phyloP scores from a whole-genome alignment of 2,113 vertebrate species.

The Rattus rattus region DNA sequence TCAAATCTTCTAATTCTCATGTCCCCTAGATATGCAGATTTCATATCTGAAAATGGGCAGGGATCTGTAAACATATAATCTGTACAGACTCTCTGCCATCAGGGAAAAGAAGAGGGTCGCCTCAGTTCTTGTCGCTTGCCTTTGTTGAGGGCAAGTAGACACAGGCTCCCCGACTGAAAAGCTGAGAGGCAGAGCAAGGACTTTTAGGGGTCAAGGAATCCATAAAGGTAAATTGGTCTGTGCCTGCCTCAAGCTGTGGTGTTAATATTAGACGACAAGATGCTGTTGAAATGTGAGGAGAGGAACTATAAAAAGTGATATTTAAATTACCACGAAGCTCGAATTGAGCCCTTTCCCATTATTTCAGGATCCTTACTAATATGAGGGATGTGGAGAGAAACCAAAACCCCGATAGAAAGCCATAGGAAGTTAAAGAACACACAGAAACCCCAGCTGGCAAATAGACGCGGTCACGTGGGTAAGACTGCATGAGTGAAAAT shows the following conservation, averaged over 20 bases:
- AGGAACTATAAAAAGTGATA: slow-evolving; percentile 77
- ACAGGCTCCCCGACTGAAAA: slow-evolving; percentile 28
- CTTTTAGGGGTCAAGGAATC: slow-evolving; percentile 80
- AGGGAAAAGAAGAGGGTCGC: slow-evolving; percentile 9
- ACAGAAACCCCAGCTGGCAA: slow-evolving; percentile 76
- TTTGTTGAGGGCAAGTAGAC: slow-evolving; percentile 59
- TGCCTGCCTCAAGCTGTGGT: slow-evolving; percentile 79
- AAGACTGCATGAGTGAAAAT: slow-evolving; percentile 74
- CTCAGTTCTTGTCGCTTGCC: slow-evolving; percentile 50
- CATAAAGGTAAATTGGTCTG: slow-evolving; percentile 81
- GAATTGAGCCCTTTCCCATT: slow-evolving; percentile 74
- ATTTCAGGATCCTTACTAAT: slow-evolving; percentile 77
- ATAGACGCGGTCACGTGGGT: slow-evolving; percentile 65
- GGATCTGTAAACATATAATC: slow-evolving; percentile 48
- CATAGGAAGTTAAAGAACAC: slow-evolving; percentile 65
- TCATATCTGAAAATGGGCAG: slow-evolving; percentile 45
- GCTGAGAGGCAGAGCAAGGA: slow-evolving; percentile 76
- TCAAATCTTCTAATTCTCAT: slow-evolving; percentile 20
- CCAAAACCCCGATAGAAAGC: slow-evolving; percentile 69
- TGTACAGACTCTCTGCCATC: slow-evolving; percentile 41
- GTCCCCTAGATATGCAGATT: slow-evolving; percentile 60
- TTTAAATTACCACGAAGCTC: slow-evolving; percentile 79
- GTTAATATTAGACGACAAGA: slow-evolving; percentile 78
- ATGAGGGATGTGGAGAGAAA: slow-evolving; percentile 71
- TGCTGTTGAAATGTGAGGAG: slow-evolving; percentile 70